Conservation (phyloP, 1,140 invertebrate species). For the Drosophila insularis region DNA sequence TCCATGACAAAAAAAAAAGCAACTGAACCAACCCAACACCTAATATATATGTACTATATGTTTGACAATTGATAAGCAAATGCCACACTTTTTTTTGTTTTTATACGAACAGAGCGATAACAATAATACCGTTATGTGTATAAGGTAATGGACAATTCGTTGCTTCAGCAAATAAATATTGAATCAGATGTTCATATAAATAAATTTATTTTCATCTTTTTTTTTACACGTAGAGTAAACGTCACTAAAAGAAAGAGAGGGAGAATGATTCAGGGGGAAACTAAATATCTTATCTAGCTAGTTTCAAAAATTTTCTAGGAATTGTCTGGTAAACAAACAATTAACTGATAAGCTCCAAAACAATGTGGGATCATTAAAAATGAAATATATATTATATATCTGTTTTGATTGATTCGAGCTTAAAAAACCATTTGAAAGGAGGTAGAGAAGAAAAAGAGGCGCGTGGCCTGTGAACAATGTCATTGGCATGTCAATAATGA, state of each 20-base stretch:
- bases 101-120: conserved; percentile 18
- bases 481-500: conserved; percentile 13
- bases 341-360: conserved; percentile 59
- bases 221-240: background rate
- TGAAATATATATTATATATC: conserved; percentile 9
- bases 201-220: background rate
- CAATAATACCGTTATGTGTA: conserved; percentile 30
- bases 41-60: conserved; percentile 38
- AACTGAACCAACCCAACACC: conserved; percentile 6
- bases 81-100: conserved; percentile 26
- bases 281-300: conserved; percentile 44
- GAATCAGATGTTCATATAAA: conserved; percentile 1
- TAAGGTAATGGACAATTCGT: conserved; percentile 41
- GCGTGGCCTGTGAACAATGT: conserved; percentile 33
- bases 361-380: conserved; percentile 30
- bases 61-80: conserved; percentile 46
- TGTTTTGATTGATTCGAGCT: conserved; percentile 33
- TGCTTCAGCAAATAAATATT: background rate
- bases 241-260: background rate
- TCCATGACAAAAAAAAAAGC: conserved; percentile 24
- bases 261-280: background rate
- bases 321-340: conserved; percentile 69
- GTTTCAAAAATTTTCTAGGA: conserved; percentile 29
- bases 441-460: conserved; percentile 12
- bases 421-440: conserved; percentile 2